These are phyloP conservation scores for Cryptotermes secundus DNA, from an alignment of 1,140 invertebrate genomes.

Conservation along the genomic window DNA sequence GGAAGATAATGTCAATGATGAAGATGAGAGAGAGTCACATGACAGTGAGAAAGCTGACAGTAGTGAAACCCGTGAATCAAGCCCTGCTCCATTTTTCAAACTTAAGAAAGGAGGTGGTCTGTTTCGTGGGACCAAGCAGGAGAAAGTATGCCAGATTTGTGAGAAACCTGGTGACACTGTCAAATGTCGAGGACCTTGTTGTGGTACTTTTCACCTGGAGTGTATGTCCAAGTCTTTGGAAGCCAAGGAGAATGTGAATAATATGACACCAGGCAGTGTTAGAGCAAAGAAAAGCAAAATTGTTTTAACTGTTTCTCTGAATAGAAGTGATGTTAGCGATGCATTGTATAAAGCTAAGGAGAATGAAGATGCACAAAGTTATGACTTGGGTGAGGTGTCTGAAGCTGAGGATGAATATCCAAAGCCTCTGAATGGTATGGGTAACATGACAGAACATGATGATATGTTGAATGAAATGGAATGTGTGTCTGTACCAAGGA, in stretches of 20 bases:
- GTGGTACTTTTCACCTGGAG: slow-evolving; percentile 53
- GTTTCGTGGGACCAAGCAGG: slow-evolving; percentile 40
- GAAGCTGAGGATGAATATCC: neutral
- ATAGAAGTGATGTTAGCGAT: neutral
- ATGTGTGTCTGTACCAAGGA: too few species aligned
- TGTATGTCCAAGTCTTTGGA: slow-evolving; percentile 46
- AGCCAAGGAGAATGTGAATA: neutral
- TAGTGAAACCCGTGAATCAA: neutral
- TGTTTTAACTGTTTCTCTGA: neutral
- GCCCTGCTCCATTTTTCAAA: neutral
- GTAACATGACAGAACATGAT: neutral
- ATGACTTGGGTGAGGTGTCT: neutral
- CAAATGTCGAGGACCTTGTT: slow-evolving; percentile 62
- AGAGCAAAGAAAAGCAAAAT: slow-evolving; percentile 45
- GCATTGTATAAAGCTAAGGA: neutral
- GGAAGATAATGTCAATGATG: neutral
- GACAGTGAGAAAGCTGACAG: slow-evolving; percentile 14
- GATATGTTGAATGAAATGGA: neutral
- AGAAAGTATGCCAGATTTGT: slow-evolving; percentile 67
- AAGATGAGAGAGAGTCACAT: neutral
- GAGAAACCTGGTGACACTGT: slow-evolving; percentile 59
- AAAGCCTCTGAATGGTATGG: neutral
- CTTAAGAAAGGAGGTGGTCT: slow-evolving; percentile 12
- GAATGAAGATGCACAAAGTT: neutral
- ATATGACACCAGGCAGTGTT: neutral